Conservation (phyloP, 2,797 vertebrate species). For the Mormyrops boulengeri region DNA sequence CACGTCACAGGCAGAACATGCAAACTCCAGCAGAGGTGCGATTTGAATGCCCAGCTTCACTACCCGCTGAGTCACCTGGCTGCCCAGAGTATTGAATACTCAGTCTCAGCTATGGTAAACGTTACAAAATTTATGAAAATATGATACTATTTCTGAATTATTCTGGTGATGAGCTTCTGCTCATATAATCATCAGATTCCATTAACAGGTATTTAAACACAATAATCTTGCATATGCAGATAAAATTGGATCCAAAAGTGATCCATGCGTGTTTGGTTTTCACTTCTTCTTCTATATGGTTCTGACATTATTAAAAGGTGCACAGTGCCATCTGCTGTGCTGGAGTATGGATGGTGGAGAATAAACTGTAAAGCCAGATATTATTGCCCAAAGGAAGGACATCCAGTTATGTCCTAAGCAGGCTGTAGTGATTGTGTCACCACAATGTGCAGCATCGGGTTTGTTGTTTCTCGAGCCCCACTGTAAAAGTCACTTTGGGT, state of each 20-base stretch:
- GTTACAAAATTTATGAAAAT: background rate
- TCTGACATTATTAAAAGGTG: background rate
- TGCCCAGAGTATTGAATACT: background rate
- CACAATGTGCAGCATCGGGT: background rate
- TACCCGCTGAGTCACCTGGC: background rate
- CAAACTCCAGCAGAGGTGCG: background rate
- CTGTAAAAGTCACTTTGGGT: background rate
- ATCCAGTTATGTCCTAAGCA: background rate
- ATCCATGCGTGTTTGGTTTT: background rate
- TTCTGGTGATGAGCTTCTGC: background rate
- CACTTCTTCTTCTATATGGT: background rate
- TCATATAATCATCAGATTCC: background rate
- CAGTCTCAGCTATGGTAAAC: background rate
- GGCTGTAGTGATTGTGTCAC: background rate
- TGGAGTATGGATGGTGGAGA: background rate
- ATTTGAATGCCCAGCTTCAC: background rate
- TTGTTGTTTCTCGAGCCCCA: background rate
- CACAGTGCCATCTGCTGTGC: slow-evolving; percentile 8
- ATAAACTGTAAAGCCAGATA: background rate
- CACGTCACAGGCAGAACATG: background rate
- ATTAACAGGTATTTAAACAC: background rate
- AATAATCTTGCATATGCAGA: background rate
- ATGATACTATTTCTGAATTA: background rate
- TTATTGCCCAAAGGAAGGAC: background rate
- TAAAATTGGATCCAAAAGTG: background rate